A percentile compares a stretch with the other conserved stretches of the same genome.
phyloP scores from a whole-genome alignment of 2,888 invertebrate species.

The Seira musarum region DNA sequence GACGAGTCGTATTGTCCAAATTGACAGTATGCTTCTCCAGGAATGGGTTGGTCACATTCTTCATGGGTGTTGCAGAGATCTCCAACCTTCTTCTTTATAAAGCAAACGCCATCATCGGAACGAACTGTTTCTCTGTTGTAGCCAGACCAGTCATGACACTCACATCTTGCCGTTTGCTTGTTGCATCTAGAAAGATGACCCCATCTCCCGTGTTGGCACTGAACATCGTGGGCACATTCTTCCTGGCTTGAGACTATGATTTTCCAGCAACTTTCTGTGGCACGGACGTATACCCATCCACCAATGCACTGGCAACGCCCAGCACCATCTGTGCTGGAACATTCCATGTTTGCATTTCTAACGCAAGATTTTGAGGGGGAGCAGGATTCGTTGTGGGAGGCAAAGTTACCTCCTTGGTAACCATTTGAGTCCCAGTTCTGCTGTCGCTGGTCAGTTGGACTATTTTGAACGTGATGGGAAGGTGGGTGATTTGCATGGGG shows the following conservation, averaged over 20 bases:
- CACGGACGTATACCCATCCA: constrained; percentile 31
- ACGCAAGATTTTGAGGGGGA: constrained; percentile 35
- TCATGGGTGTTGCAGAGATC: constrained; percentile 35
- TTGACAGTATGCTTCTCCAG: constrained; percentile 40
- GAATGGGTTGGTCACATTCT: constrained; percentile 40
- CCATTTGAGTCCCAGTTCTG: neutral
- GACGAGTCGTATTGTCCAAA: neutral
- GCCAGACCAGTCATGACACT: no score
- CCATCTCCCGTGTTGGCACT: constrained; percentile 50
- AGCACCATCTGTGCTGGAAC: constrained; percentile 25
- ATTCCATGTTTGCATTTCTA: neutral
- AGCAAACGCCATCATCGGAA: constrained; percentile 26
- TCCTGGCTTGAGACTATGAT: constrained; percentile 1
- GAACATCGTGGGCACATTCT: constrained; percentile 37
- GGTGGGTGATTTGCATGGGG: constrained; percentile 15
- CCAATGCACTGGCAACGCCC: constrained; percentile 38
- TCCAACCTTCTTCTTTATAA: constrained; percentile 25
- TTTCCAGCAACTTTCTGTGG: constrained; percentile 41
- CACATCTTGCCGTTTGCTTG: no score
- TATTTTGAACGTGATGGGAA: neutral
- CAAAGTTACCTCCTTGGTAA: constrained; percentile 25
- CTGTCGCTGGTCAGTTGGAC: neutral
- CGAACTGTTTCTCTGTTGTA: no score
- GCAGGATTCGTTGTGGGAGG: constrained; percentile 55
- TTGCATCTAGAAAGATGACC: constrained; percentile 42